Conservation (phyloP, 2,113 vertebrate species). For the Anser brachyrhynchus region DNA sequence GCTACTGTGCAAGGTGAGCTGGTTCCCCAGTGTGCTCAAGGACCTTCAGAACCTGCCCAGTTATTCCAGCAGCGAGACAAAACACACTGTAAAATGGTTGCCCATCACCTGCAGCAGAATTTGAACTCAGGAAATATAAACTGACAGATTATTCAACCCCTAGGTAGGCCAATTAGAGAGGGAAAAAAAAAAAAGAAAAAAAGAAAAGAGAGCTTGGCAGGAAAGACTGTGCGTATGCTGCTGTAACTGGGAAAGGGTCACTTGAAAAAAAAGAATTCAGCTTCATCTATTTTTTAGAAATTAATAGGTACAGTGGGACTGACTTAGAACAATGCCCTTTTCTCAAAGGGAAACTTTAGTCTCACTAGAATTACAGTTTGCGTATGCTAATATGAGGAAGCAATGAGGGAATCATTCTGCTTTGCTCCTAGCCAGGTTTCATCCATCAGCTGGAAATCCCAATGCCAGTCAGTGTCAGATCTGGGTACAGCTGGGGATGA, state of each 20-base stretch:
- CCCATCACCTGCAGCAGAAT: not conserved
- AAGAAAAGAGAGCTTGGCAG: not conserved
- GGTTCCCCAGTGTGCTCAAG: not conserved
- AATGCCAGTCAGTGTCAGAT: not conserved
- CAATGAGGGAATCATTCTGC: fast-evolving
- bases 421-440: not conserved
- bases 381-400: fast-evolving
- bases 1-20: not conserved
- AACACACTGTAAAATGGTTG: not conserved
- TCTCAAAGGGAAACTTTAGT: not conserved
- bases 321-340: not conserved
- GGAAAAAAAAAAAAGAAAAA: too few species aligned
- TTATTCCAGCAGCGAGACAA: not conserved
- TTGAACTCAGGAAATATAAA: not conserved
- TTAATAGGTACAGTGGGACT: not conserved
- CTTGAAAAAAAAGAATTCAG: not conserved
- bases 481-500: not conserved
- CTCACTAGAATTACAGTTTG: not conserved
- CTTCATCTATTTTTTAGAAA: not conserved
- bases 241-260: not conserved
- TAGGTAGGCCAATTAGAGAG: conserved; percentile 8
- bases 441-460: not conserved
- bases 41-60: not conserved
- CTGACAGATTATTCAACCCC: not conserved
- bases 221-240: not conserved